Conservation (phyloP, 2,888 invertebrate species). For the Stictocephala bisonia region DNA sequence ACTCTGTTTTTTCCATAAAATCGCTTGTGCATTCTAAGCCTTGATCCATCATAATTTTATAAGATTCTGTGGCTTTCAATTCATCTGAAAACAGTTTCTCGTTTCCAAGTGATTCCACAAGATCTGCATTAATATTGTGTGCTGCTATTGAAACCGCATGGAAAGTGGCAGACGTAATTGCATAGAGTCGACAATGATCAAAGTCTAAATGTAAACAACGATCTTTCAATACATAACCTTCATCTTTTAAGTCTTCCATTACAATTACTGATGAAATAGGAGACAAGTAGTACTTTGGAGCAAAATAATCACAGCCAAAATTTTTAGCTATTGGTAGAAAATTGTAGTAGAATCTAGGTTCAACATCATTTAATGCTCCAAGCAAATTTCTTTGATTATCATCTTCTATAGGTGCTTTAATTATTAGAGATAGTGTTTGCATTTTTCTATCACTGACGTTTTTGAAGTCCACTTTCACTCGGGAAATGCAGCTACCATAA, state of each 20-base stretch:
- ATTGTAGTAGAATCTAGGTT: slow-evolving; percentile 4
- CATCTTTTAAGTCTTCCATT: slow-evolving; percentile 19
- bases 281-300: slow-evolving; percentile 11
- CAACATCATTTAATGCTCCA: too few relatives aligned
- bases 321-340: not conserved
- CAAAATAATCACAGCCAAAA: not conserved
- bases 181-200: slow-evolving; percentile 10
- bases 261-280: not conserved
- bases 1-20: not conserved
- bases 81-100: slow-evolving; percentile 22
- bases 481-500: not conserved
- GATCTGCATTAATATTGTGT: not conserved
- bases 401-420: too few relatives aligned
- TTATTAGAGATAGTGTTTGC: slow-evolving; percentile 18
- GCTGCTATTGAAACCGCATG: slow-evolving; percentile 17
- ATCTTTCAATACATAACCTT: slow-evolving; percentile 15
- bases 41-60: not conserved
- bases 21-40: not conserved
- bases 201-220: slow-evolving; percentile 3
- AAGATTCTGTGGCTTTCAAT: not conserved
- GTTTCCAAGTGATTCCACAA: not conserved
- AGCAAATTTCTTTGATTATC: too few relatives aligned
- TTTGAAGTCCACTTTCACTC: slow-evolving; percentile 12
- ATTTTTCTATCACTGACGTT: not conserved
- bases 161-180: not conserved